Evolutionary conservation across 2,113 vertebrate genomes (phyloP), one percentile per base, ranked within the genome.

Genomic region (Lepisosteus oculatus): DNA sequence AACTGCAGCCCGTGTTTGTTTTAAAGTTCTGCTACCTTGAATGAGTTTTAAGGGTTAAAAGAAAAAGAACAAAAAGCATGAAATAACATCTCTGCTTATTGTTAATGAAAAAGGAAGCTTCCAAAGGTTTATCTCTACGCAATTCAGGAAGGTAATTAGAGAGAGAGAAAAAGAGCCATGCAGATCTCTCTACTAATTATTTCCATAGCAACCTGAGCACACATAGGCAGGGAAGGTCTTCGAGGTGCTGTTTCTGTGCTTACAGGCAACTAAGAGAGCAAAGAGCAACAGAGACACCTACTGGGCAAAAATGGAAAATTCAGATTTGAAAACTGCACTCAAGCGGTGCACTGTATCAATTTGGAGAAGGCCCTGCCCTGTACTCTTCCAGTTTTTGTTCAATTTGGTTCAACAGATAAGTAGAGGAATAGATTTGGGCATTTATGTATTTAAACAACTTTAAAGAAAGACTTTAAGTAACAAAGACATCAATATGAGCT

Each of bases 51-150:
- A 79, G 75, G 55, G 55, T 44, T 51, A 15, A 3, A 42, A 63
- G 13, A 29, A 29, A 13, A 44, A 68, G 62, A 29, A 79, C 84
- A 85, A 85, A 29, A 29, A 29, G 29, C 29, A 29, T 29, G 29
- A 29, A 29, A 29, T 29, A 29, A 29, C 29, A 88, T 90, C 84
- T 86, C 86, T 89, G 87, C 88, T 88, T 90, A 6, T 91, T 91
- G 88, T 91, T 82, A 84, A 78, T 72, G 81, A 15, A 79, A 86
- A 73, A 90, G 87, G 81, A 86, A 81, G 84, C 88, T 90, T 90
- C 90, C 89, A 88, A 89, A 92, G 86, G 90, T 91, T 88, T 92
- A 86, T 90, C 89, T 91, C 91, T 91, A 91, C 90, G 89, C 89
- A 92, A 92, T 90, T 92, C 88, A 90, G 86, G 87, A 91, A 88